Percentiles rank a stretch among this genome's conserved stretches.
These are phyloP conservation scores for Philopedon plagiatum DNA, from an alignment of 2,888 invertebrate genomes.

Conservation along the genomic window DNA sequence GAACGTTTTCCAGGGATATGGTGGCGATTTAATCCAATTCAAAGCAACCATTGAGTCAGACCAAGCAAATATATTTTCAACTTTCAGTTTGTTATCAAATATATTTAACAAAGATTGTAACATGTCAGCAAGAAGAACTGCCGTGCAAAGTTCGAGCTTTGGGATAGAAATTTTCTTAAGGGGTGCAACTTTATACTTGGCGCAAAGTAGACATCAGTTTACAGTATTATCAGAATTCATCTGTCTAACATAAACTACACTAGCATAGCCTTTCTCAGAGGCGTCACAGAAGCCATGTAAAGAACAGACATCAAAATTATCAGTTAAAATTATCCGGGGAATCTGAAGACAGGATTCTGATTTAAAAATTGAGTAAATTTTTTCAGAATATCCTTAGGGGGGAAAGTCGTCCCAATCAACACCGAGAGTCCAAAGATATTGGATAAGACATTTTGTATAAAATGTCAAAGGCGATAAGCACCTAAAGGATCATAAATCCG, in stretches of 20 bases:
- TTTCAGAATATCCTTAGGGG: background rate
- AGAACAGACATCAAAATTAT: background rate
- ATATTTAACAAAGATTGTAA: background rate
- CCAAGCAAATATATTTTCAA: slow-evolving; percentile 32
- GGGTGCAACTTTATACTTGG: slow-evolving; percentile 24
- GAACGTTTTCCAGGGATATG: slow-evolving; percentile 27
- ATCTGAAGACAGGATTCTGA: background rate
- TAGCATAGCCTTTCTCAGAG: slow-evolving; percentile 16
- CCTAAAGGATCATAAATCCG: slow-evolving; percentile 32
- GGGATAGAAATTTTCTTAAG: slow-evolving; percentile 10
- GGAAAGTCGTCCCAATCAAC: slow-evolving; percentile 16
- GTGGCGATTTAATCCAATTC: slow-evolving; percentile 11
- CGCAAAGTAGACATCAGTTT: background rate
- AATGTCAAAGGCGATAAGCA: slow-evolving; percentile 4
- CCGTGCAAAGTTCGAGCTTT: slow-evolving; percentile 20
- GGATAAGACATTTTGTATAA: slow-evolving; percentile 13
- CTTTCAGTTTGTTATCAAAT: background rate
- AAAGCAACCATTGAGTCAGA: slow-evolving; percentile 23
- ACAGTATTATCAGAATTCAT: background rate
- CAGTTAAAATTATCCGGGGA: background rate
- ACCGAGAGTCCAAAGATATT: slow-evolving; percentile 18
- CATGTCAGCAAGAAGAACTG: slow-evolving; percentile 15
- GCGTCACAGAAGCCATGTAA: slow-evolving; percentile 32
- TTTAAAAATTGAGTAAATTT: background rate
- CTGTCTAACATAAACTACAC: slow-evolving; percentile 29